Evolutionary conservation across 2,113 vertebrate species (phyloP).

Genomic region (Dipodomys ordii): DNA sequence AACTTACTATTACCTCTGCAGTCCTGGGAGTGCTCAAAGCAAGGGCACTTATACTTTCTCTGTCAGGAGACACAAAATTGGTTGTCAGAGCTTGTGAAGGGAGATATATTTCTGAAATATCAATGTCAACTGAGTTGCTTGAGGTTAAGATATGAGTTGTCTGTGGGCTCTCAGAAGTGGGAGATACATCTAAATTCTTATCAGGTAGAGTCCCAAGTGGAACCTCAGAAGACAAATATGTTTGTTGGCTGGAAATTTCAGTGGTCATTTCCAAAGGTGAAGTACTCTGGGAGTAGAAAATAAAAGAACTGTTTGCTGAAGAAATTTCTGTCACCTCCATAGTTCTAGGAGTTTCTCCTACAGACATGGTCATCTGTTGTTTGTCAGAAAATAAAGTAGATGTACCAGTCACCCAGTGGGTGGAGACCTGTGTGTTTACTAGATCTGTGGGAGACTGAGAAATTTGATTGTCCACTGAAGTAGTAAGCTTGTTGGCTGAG

Average conservation of each 20-base stretch:
- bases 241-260: slow-evolving; percentile 37
- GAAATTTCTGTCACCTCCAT: slow-evolving; percentile 16
- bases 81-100: slow-evolving; percentile 40
- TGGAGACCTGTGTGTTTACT: slow-evolving; percentile 34
- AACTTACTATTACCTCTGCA: slow-evolving; percentile 11
- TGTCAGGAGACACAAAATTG: slow-evolving; percentile 40
- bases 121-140: not conserved
- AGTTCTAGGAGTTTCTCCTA: not conserved
- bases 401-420: not conserved
- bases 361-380: not conserved
- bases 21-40: slow-evolving; percentile 21
- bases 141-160: not conserved
- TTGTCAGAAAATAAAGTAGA: slow-evolving; percentile 35
- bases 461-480: not conserved
- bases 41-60: not conserved
- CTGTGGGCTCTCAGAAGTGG: not conserved
- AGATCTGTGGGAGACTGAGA: slow-evolving; percentile 34
- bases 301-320: slow-evolving; percentile 21
- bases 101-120: slow-evolving; percentile 56
- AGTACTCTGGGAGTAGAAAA: slow-evolving; percentile 36
- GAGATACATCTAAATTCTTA: not conserved
- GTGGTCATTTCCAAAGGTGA: slow-evolving; percentile 34
- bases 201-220: not conserved
- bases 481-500: slow-evolving; percentile 35
- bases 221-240: slow-evolving; percentile 45